Evolutionary conservation across 2,797 vertebrate species (phyloP).

Genomic region (Danionella dracula): DNA sequence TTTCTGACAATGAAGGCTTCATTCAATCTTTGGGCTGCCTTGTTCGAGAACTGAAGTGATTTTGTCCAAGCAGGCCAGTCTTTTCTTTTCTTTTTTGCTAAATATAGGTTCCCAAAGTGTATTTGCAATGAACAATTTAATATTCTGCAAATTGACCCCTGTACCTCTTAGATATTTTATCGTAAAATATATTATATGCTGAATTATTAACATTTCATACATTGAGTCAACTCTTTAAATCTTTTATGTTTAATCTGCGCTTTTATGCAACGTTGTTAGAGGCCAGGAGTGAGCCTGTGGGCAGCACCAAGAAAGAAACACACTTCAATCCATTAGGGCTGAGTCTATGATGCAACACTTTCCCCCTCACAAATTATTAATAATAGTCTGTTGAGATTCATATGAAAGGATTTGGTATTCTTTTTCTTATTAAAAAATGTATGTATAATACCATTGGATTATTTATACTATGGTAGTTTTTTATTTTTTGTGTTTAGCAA

Average conservation of each 20-base stretch:
- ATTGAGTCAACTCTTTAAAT: not conserved
- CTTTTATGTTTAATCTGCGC: not conserved
- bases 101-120: no score
- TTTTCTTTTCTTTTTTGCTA: not conserved
- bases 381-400: not conserved
- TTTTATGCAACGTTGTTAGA: not conserved
- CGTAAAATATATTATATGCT: not conserved
- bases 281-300: not conserved
- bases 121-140: not conserved
- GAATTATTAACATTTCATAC: not conserved
- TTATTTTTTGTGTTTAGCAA: no score
- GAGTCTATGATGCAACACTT: not conserved
- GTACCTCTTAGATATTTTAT: not conserved
- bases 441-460: no score
- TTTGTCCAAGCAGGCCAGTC: slow-evolving; percentile 31
- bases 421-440: no score
- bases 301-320: not conserved
- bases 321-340: not conserved
- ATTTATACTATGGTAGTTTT: no score
- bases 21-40: slow-evolving; percentile 36
- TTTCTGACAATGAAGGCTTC: slow-evolving; percentile 11
- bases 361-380: not conserved
- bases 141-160: not conserved
- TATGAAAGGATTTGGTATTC: no score
- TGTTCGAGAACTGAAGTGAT: slow-evolving; percentile 31